phyloP scores from a whole-genome alignment of 2,888 invertebrate species.

The Mechanitis messenoides region DNA sequence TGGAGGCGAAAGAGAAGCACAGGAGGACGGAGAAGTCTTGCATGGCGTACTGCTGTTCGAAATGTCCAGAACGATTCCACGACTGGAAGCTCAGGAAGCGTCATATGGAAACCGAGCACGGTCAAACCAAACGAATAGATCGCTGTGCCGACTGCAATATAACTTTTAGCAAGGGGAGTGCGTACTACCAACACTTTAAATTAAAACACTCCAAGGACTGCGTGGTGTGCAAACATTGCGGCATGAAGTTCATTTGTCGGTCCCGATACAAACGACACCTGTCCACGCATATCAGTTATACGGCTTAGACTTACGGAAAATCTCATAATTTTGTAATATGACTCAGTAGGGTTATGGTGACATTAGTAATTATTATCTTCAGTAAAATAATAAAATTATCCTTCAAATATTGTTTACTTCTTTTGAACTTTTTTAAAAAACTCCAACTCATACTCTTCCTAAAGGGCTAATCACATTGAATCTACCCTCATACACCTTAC shows the following conservation, averaged over 20 bases:
- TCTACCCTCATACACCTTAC: too few species aligned
- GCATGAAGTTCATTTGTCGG: slow-evolving; percentile 55
- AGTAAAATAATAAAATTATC: not conserved
- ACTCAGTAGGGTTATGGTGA: not conserved
- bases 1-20: slow-evolving; percentile 64
- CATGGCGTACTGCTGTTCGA: slow-evolving; percentile 62
- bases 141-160: slow-evolving; percentile 58
- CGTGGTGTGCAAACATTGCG: slow-evolving; percentile 60
- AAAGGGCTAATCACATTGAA: too few species aligned
- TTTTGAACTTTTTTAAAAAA: too few species aligned
- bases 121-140: slow-evolving; percentile 46
- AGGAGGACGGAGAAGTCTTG: slow-evolving; percentile 57
- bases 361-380: not conserved
- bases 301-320: slow-evolving; percentile 9
- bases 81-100: slow-evolving; percentile 54
- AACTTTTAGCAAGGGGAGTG: slow-evolving; percentile 49
- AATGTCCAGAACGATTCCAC: slow-evolving; percentile 58
- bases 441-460: too few species aligned
- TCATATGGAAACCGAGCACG: slow-evolving; percentile 61
- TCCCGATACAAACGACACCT: slow-evolving; percentile 59
- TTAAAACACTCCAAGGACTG: slow-evolving; percentile 60
- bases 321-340: not conserved
- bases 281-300: slow-evolving; percentile 25
- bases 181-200: slow-evolving; percentile 62
- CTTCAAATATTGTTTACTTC: not conserved